These are phyloP conservation scores for Cheirogaleus medius DNA, from an alignment of 2,113 vertebrate genomes.

Conservation along the genomic window DNA sequence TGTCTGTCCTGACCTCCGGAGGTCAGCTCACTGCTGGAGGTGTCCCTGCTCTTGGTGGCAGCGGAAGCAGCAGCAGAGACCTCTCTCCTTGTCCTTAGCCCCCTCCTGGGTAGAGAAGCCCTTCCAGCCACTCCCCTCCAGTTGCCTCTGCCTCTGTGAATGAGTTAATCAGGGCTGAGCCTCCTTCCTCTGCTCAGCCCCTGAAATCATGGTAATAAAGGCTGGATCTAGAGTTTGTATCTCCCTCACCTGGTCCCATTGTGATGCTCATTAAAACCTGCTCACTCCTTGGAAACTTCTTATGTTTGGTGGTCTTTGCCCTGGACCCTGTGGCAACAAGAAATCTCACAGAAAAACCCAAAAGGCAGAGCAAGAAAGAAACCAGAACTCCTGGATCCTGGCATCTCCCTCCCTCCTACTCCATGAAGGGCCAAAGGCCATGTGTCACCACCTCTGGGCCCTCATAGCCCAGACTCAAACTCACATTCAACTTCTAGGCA, in stretches of 20 bases:
- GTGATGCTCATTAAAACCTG: slow-evolving; percentile 38
- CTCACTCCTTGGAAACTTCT: not conserved
- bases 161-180: not conserved
- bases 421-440: not conserved
- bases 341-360: not conserved
- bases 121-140: not conserved
- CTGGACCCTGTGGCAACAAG: not conserved
- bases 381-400: not conserved
- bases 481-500: not conserved
- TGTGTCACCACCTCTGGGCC: not conserved
- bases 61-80: not conserved
- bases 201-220: slow-evolving; percentile 39
- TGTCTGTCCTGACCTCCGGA: not conserved
- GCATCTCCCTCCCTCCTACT: not conserved
- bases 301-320: not conserved
- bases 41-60: not conserved
- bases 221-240: slow-evolving; percentile 48
- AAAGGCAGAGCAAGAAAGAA: not conserved
- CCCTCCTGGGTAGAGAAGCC: not conserved
- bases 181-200: not conserved
- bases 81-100: not conserved
- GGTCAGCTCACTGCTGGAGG: slow-evolving; percentile 18
- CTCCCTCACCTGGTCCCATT: not conserved
- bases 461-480: not conserved
- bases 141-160: not conserved